Base-by-base conservation (phyloP, 2,888 invertebrate species). In the Volucella inflata region DNA sequence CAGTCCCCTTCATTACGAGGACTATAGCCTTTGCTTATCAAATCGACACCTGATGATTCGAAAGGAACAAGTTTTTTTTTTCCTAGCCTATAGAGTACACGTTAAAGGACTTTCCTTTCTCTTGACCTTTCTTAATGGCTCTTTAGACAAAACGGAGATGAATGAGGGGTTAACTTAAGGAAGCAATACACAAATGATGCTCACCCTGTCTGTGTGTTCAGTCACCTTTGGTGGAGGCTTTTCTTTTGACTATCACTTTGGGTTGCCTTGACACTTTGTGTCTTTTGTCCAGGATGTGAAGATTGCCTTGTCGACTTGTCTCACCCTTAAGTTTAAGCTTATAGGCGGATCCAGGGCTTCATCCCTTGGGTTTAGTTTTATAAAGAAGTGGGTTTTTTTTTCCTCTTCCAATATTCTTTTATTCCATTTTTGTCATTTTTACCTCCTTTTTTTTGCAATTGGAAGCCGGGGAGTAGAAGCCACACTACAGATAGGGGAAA, bases 1-100 rank as follows among this genome's bases (percentile, higher is more conserved):
- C 30, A 3, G 42, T 9, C 59, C 59, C 44, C 40, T 50, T 72
- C 60, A 40, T 60, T 59, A 59, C 42, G 55, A 59, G 38, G 67
- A 44, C 44, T 50, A 17, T 14, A 50, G 1, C 40, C 14, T 30
- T 42, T 77, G 48, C 53, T 72, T 38, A 72, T 71, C 71, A 85
- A 85, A 85, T 85, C 81, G 85, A 85, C 85, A 85, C 85, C 85
- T 85, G 85, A 85, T 85, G 85, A 85, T 85, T 85, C 85, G 51
- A 85, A 81, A 81, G 72, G 77, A 81, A 76, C 50, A 81, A 72
- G 30, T 79, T 80, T 76, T 75, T 80, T 76, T 75, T 79, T 71
- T 55, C 51, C 38, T 12, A 12, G 16, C 50, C 9, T 51, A 4
- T 51, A 48, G 40, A 17, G 16, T 51, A 68, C 51, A 67, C 51